phyloP scores from a whole-genome alignment of 2,113 vertebrate genomes.

The Xyrauchen texanus region DNA sequence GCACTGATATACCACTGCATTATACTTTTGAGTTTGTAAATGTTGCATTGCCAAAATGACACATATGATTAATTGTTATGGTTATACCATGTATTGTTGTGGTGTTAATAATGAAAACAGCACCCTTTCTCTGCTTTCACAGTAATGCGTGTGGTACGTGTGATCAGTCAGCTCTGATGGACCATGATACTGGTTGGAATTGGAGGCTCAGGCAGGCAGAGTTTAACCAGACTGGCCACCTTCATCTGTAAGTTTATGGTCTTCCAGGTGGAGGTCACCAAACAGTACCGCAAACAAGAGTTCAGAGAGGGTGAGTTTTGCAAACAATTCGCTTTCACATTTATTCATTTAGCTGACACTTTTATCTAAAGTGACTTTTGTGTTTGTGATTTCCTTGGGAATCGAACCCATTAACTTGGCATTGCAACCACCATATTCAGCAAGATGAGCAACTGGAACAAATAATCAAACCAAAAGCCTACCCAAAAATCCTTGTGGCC shows the following conservation, averaged over 20 bases:
- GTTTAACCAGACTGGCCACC: conserved; percentile 81
- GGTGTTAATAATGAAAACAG: conserved; percentile 1
- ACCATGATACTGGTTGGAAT: conserved; percentile 89
- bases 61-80: neutral
- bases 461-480: neutral
- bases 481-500: neutral
- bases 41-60: conserved; percentile 20
- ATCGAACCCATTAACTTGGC: neutral
- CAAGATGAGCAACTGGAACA: too few species aligned
- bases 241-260: conserved; percentile 82
- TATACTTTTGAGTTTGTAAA: conserved; percentile 3
- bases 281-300: conserved; percentile 83
- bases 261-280: conserved; percentile 87
- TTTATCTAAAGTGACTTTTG: neutral
- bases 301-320: conserved; percentile 82
- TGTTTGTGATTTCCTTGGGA: too few species aligned
- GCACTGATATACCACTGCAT: conserved; percentile 2
- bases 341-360: neutral
- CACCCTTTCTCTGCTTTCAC: conserved; percentile 20
- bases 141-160: conserved; percentile 83
- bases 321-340: neutral
- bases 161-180: conserved; percentile 85
- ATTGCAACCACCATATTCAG: too few species aligned
- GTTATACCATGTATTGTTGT: neutral
- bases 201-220: conserved; percentile 86